phyloP scores from a whole-genome alignment of 2,888 invertebrate species.

The Pollenia amentaria region DNA sequence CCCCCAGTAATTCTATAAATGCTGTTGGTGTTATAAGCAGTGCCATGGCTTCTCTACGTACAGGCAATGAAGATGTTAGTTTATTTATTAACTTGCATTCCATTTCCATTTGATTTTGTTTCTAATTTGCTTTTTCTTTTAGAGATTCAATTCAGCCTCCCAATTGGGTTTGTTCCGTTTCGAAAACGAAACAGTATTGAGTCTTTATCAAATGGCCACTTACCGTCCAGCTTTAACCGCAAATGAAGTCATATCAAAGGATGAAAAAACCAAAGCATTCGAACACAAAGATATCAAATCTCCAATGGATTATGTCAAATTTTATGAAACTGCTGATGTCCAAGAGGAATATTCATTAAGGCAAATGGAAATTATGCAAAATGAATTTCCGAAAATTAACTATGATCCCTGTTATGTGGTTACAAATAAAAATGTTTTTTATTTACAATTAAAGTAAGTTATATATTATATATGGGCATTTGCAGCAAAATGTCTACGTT shows the following conservation, averaged over 20 bases:
- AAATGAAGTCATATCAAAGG: conserved; percentile 78
- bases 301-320: conserved; percentile 82
- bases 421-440: conserved; percentile 84
- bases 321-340: conserved; percentile 80
- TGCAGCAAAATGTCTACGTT: too few relatives aligned
- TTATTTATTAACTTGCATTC: not conserved
- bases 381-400: conserved; percentile 83
- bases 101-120: not conserved
- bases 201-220: conserved; percentile 83
- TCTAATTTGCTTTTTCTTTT: conserved; percentile 16
- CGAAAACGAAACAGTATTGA: conserved; percentile 83
- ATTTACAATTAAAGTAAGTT: conserved; percentile 82
- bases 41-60: conserved; percentile 83
- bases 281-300: conserved; percentile 81
- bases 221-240: conserved; percentile 76
- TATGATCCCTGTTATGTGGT: conserved; percentile 84
- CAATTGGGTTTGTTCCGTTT: conserved; percentile 83
- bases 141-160: conserved; percentile 82
- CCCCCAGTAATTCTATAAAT: conserved; percentile 80
- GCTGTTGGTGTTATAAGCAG: conserved; percentile 84
- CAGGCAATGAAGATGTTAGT: conserved; percentile 83
- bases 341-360: conserved; percentile 80
- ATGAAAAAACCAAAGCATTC: conserved; percentile 81
- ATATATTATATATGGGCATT: too few relatives aligned
- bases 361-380: conserved; percentile 83